Evolutionary conservation across 2,888 invertebrate species (phyloP), one percentile per base, ranked within the genome.

Genomic region (Plusia festucae): DNA sequence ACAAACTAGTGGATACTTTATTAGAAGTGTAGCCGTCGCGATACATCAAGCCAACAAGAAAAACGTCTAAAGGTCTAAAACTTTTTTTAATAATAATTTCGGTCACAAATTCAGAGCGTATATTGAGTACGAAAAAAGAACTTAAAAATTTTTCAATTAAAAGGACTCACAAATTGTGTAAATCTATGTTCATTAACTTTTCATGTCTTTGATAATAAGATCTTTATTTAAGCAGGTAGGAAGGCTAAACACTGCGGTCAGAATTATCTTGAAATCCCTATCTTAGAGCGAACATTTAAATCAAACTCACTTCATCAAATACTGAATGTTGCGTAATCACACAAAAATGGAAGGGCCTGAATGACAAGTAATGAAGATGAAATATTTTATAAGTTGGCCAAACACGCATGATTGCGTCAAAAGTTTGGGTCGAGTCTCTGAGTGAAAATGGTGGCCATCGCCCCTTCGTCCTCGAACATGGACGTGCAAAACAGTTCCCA

Each of bases 321-420:
- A n/a, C 40, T 40, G 40, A 40, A 40, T 40, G 40, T 40, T 40
- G 40, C 40, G 40, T n/a, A n/a, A 40, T 40, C 58, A 76, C 52
- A 34, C 51, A 53, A 46, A 32, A 57, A 64, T 20, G 44, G 30
- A 60, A 58, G 55, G 30, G 53, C 58, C 71, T 68, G 24, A 16
- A 52, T 49, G 15, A 16, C 55, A 24, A n/a, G 63, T 63, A 76
- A 60, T 76, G 53, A 61, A 53, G 53, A 67, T 64, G 20, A 52
- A 62, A 66, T 73, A n/a, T 64, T 71, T 56, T 30, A 59, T 59
- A 55, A 63, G 18, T 51, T 62, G 74, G 57, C 63, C 61, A 66
- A 74, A 62, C 22, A 53, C 44, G 52, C 46, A 22, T 20, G 13
- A 44, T 34, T 46, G 51, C 51, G 51, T 52, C 62, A 59, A 70